phyloP scores from a whole-genome alignment of 2,797 vertebrate species.

The Spatula versicolor region DNA sequence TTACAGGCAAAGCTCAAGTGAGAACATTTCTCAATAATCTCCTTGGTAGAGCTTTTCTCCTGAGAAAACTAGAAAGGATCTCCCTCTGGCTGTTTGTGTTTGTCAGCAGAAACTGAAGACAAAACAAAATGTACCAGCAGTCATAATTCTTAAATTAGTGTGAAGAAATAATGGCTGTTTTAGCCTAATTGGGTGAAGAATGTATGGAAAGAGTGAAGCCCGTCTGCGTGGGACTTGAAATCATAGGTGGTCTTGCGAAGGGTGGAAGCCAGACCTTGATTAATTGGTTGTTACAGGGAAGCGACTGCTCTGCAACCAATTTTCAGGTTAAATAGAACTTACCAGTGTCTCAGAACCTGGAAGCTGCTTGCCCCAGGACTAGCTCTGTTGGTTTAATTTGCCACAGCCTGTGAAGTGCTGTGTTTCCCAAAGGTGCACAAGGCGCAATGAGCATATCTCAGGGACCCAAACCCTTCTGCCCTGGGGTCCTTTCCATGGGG shows the following conservation, averaged over 20 bases:
- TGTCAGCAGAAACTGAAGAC: slow-evolving; percentile 38
- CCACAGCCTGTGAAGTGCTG: background rate
- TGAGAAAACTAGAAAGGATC: slow-evolving; percentile 28
- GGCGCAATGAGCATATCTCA: background rate
- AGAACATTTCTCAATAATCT: slow-evolving; percentile 49
- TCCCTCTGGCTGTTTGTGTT: slow-evolving; percentile 34
- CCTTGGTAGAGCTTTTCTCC: slow-evolving; percentile 26
- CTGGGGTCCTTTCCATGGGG: fast-evolving
- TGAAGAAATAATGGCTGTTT: slow-evolving; percentile 49
- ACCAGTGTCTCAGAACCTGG: background rate
- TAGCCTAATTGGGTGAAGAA: slow-evolving; percentile 40
- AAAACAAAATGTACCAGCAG: slow-evolving; percentile 49
- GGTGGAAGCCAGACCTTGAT: background rate
- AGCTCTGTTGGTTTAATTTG: background rate
- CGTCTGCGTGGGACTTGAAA: background rate
- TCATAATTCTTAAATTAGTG: slow-evolving; percentile 21
- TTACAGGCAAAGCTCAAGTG: slow-evolving; percentile 13
- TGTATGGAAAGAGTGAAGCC: slow-evolving; percentile 50
- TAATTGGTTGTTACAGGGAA: slow-evolving; percentile 4
- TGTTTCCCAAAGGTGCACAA: background rate
- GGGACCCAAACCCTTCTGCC: background rate
- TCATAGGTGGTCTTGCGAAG: background rate
- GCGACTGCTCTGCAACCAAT: background rate
- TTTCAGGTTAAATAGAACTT: background rate
- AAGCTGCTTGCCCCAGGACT: background rate